Evolutionary conservation across 92 coral and sea anemone genomes (phyloP).

Genomic region (Desmophyllum pertusum): DNA sequence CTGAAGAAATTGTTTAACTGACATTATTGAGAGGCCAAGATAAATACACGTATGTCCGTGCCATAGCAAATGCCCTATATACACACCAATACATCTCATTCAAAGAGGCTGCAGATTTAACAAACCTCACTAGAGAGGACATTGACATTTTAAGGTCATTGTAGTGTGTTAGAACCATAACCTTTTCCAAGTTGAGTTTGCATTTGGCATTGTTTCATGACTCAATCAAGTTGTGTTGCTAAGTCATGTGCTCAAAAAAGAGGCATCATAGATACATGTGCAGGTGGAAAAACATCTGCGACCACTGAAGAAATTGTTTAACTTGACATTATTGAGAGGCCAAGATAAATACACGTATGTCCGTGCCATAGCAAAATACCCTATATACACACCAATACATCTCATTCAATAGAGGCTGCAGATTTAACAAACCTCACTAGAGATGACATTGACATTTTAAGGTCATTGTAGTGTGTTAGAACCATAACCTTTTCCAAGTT

Average conservation of each 20-base stretch:
- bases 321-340: not conserved
- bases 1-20: slow-evolving; percentile 26
- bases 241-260: no score
- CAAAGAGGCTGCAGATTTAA: not conserved
- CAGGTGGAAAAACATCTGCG: no score
- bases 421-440: not conserved
- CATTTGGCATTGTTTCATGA: no score
- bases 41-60: slow-evolving; percentile 10
- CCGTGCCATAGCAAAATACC: not conserved
- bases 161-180: no score
- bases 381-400: not conserved
- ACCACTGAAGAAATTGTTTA: not conserved
- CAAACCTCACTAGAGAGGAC: not conserved
- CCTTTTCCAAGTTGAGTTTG: no score
- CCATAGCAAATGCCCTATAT: slow-evolving; percentile 14
- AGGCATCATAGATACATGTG: no score
- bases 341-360: not conserved
- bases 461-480: no score
- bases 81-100: not conserved
- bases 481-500: no score
- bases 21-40: slow-evolving; percentile 40
- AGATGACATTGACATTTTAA: not conserved
- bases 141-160: not conserved
- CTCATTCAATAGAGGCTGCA: not conserved
- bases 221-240: no score